These are phyloP conservation scores for Odontomyia ornata DNA, from an alignment of 2,888 invertebrate genomes.

Conservation along the genomic window DNA sequence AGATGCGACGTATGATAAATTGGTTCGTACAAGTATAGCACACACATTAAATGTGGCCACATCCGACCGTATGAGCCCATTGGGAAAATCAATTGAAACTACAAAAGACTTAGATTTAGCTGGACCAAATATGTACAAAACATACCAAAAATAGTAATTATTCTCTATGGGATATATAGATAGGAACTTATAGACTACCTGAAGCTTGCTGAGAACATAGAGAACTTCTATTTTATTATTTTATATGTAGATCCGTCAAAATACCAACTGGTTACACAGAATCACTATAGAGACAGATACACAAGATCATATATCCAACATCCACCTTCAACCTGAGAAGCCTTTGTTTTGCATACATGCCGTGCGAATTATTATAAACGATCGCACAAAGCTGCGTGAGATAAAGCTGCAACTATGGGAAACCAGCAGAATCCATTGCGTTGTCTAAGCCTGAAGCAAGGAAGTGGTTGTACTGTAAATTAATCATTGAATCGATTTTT, in stretches of 20 bases:
- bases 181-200: too few species aligned
- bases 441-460: constrained; percentile 46
- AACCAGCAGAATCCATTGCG: constrained; percentile 44
- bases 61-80: neutral
- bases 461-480: constrained; percentile 50
- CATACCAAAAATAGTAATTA: too few species aligned
- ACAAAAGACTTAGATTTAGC: neutral
- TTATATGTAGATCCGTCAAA: too few species aligned
- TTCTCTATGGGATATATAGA: too few species aligned
- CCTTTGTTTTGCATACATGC: constrained; percentile 43
- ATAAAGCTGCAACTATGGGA: constrained; percentile 45
- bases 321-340: constrained; percentile 15
- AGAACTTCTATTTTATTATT: too few species aligned
- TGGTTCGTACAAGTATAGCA: constrained; percentile 49
- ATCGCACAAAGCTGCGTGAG: constrained; percentile 46
- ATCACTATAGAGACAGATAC: too few species aligned
- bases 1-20: constrained; percentile 50
- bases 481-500: constrained; percentile 49
- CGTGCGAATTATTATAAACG: constrained; percentile 46
- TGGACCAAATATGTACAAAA: too few species aligned
- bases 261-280: too few species aligned
- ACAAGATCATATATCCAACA: neutral
- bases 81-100: neutral
- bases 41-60: constrained; percentile 27
- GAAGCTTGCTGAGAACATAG: too few species aligned